A percentile compares a stretch with the other conserved stretches of the same genome.
Conservation (phyloP, 2,113 vertebrate genomes). For the Oriolus oriolus region DNA sequence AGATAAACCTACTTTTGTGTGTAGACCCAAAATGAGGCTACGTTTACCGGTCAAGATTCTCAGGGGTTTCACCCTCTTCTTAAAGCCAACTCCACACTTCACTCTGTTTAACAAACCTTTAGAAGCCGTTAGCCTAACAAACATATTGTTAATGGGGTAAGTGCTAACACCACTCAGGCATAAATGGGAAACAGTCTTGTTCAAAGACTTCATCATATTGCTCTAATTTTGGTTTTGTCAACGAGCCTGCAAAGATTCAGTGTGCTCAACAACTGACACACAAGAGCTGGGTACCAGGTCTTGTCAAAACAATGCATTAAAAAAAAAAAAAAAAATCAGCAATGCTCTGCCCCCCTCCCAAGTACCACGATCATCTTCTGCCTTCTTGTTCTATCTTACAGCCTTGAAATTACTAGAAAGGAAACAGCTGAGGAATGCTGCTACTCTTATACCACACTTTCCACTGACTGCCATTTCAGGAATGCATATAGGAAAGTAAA, state of each 20-base stretch:
- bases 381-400: neutral
- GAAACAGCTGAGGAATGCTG: constrained; percentile 88
- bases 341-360: neutral
- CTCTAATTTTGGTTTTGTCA: neutral
- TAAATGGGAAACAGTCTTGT: neutral
- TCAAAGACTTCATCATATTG: neutral
- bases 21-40: neutral
- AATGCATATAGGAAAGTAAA: constrained; percentile 79
- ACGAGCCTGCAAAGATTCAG: neutral
- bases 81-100: neutral
- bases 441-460: constrained; percentile 80
- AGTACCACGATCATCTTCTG: neutral
- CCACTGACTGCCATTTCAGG: constrained; percentile 82
- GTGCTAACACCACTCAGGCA: neutral
- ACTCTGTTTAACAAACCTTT: neutral
- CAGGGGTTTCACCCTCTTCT: neutral
- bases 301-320: neutral
- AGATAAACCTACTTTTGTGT: neutral
- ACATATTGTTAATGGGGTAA: neutral
- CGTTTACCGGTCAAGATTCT: neutral
- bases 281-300: neutral
- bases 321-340: neutral
- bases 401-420: constrained; percentile 65
- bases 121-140: neutral
- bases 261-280: neutral